Conservation (phyloP, 2,113 vertebrate genomes). For the Natator depressus region DNA sequence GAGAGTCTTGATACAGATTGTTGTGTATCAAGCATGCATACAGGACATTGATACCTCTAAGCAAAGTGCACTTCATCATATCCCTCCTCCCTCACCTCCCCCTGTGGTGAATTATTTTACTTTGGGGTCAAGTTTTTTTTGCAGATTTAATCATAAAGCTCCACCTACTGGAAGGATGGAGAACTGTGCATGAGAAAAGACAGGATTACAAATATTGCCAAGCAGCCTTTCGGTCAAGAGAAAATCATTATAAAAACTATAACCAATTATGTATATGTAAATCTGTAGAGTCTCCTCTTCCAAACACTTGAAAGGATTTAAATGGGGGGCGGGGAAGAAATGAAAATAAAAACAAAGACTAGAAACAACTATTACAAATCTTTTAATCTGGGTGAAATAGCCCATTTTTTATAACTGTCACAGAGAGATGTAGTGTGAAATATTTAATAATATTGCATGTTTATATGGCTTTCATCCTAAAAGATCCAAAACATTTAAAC, state of each 20-base stretch:
- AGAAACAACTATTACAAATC: neutral
- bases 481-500: neutral
- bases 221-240: neutral
- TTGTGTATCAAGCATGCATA: neutral
- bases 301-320: neutral
- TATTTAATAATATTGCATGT: fast-evolving
- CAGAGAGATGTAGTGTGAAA: neutral
- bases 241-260: fast-evolving
- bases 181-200: slow-evolving; percentile 4
- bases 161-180: slow-evolving; percentile 49
- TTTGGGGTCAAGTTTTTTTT: neutral
- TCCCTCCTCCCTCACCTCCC: slow-evolving; percentile 22
- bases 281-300: neutral
- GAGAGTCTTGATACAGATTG: slow-evolving; percentile 30
- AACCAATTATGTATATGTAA: neutral
- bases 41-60: slow-evolving; percentile 60
- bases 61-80: slow-evolving; percentile 30
- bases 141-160: slow-evolving; percentile 60
- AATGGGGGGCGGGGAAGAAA: neutral
- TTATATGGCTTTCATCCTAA: neutral
- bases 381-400: neutral
- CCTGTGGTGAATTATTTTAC: neutral
- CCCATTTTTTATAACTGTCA: neutral
- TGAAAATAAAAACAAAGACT: neutral
- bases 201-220: neutral